phyloP scores from a whole-genome alignment of 2,888 invertebrate species.

The Hydrotaea diabolus region DNA sequence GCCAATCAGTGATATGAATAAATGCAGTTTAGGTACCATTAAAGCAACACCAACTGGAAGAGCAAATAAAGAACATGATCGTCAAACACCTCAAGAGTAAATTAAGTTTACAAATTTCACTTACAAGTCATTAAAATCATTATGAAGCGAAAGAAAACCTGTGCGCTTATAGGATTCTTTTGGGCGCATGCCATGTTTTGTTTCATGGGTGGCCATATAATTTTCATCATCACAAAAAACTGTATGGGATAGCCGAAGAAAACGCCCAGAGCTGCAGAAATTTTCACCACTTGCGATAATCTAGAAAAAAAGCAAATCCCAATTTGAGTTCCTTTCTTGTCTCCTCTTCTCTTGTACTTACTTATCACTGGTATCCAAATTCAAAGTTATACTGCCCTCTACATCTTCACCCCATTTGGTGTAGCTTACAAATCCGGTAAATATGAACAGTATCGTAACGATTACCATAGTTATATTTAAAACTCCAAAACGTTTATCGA shows the following conservation, averaged over 20 bases:
- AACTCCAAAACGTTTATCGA: conserved; percentile 91
- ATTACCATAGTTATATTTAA: conserved; percentile 93
- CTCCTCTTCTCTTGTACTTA: conserved; percentile 68
- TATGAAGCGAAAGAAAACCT: conserved; percentile 86
- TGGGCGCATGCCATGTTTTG: conserved; percentile 82
- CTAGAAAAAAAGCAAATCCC: conserved; percentile 81
- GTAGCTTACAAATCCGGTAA: conserved; percentile 93
- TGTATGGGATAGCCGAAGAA: conserved; percentile 96
- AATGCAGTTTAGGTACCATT: conserved; percentile 90
- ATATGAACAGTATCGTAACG: conserved; percentile 89
- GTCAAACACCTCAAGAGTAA: not conserved
- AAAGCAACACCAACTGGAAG: conserved; percentile 90
- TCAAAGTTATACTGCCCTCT: conserved; percentile 92
- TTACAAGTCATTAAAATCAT: conserved; percentile 92
- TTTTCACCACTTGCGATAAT: conserved; percentile 89
- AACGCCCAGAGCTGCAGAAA: conserved; percentile 91
- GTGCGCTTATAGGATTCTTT: conserved; percentile 83
- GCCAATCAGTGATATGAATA: conserved; percentile 95
- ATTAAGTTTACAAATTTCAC: conserved; percentile 77
- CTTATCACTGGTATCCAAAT: conserved; percentile 83
- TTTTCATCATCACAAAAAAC: conserved; percentile 95
- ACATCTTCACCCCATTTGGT: conserved; percentile 92
- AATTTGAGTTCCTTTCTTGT: not conserved
- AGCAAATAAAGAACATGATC: not conserved
- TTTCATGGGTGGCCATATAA: conserved; percentile 91